A percentile compares a stretch with the other conserved stretches of the same genome.
These are phyloP conservation scores for Lobophora halterata DNA, from an alignment of 2,888 invertebrate genomes.

Conservation along the genomic window DNA sequence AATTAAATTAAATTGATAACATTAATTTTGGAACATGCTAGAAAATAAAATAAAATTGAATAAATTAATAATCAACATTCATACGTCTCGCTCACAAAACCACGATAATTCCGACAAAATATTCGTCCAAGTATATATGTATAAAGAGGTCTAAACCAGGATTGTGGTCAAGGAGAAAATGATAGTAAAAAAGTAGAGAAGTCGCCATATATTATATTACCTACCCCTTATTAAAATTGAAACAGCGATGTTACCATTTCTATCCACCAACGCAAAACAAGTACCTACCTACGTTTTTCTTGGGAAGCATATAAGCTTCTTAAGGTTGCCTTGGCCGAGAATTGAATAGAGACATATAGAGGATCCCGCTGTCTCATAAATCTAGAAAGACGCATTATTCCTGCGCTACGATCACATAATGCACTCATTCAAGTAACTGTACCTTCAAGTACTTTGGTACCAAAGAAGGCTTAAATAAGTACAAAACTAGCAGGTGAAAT, in stretches of 20 bases:
- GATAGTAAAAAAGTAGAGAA: no score
- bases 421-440: conserved; percentile 7
- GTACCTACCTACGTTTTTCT: background rate
- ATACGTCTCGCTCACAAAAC: no score
- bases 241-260: background rate
- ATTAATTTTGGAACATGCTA: no score
- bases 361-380: conserved; percentile 39
- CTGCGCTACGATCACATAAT: conserved; percentile 13
- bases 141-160: no score
- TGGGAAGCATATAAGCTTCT: conserved; percentile 9
- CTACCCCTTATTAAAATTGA: no score
- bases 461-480: background rate
- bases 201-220: no score
- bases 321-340: conserved; percentile 24
- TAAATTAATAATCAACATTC: no score
- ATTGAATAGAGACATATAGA: conserved; percentile 42
- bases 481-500: background rate
- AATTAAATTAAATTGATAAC: no score
- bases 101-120: no score
- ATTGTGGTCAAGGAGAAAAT: no score
- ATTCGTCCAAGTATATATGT: no score
- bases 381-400: conserved; percentile 33
- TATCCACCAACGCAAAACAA: background rate
- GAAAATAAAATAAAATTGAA: no score
- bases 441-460: conserved; percentile 3